phyloP scores from a whole-genome alignment of 2,888 invertebrate genomes.

The Eristalinus aeneus region DNA sequence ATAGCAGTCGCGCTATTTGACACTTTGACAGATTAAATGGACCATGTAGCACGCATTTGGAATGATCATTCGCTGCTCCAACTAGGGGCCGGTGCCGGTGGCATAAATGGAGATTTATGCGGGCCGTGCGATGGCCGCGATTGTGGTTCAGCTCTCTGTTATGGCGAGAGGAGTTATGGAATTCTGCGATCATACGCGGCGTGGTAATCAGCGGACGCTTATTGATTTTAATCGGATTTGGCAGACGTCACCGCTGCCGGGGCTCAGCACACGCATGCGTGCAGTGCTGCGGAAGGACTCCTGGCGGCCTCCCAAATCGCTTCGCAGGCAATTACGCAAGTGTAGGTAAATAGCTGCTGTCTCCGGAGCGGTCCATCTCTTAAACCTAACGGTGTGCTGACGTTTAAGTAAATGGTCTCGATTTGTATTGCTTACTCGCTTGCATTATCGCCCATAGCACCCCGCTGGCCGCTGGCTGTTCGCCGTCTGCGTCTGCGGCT shows the following conservation, averaged over 20 bases:
- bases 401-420: conserved; percentile 59
- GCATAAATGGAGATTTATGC: conserved; percentile 63
- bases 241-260: conserved; percentile 9
- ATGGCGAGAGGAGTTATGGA: conserved; percentile 52
- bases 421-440: conserved; percentile 59
- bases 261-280: background rate
- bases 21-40: conserved; percentile 69
- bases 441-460: conserved; percentile 28
- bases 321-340: conserved; percentile 45
- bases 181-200: conserved; percentile 60
- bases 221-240: conserved; percentile 71
- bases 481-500: no score
- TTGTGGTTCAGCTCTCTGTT: conserved; percentile 65
- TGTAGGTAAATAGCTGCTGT: conserved; percentile 54
- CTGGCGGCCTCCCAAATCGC: conserved; percentile 58
- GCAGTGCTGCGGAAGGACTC: background rate
- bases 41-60: conserved; percentile 53
- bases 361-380: background rate
- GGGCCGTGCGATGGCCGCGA: conserved; percentile 43
- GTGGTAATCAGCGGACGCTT: conserved; percentile 59
- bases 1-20: conserved; percentile 41
- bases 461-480: background rate
- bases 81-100: conserved; percentile 2
- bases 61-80: conserved; percentile 26
- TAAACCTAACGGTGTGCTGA: conserved; percentile 66